phyloP scores from a whole-genome alignment of 30 jellyfish, hydroid and myxozoan species.

The Haliclystus octoradiatus region DNA sequence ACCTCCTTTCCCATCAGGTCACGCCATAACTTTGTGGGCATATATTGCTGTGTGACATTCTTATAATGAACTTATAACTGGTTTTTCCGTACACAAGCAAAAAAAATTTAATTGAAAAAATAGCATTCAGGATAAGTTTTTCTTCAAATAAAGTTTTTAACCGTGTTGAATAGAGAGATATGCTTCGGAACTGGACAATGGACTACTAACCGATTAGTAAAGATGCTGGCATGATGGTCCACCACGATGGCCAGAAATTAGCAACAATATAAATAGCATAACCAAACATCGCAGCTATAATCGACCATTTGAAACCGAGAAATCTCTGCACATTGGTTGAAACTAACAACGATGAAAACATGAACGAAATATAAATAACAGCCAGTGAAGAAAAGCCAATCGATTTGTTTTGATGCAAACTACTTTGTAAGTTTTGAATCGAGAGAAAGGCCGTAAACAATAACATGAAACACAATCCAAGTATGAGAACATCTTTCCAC shows the following conservation, averaged over 20 bases:
- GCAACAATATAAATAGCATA: slow-evolving; percentile 59
- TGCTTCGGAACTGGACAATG: too few species aligned
- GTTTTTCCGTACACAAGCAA: too few species aligned
- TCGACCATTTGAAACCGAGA: slow-evolving; percentile 70
- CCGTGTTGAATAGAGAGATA: too few species aligned
- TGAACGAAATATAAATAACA: slow-evolving; percentile 63
- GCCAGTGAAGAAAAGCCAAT: slow-evolving; percentile 76
- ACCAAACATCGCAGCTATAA: slow-evolving; percentile 41
- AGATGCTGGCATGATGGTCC: slow-evolving; percentile 79
- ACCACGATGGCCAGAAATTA: slow-evolving; percentile 58
- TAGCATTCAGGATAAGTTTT: too few species aligned
- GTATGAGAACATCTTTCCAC: slow-evolving; percentile 34
- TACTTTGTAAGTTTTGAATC: slow-evolving; percentile 72
- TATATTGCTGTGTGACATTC: too few species aligned
- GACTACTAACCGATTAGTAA: slow-evolving; percentile 43
- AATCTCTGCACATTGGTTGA: slow-evolving; percentile 49
- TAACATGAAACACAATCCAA: slow-evolving; percentile 62
- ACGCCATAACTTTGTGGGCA: too few species aligned
- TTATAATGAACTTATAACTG: too few species aligned
- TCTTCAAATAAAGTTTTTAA: too few species aligned
- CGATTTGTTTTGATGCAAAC: slow-evolving; percentile 49
- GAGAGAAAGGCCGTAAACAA: slow-evolving; percentile 78
- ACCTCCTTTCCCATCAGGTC: too few species aligned
- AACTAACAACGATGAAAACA: slow-evolving; percentile 65
- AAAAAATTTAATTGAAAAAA: too few species aligned